Evolutionary conservation across 1,140 invertebrate genomes (phyloP), one percentile per base, ranked within the genome.

Genomic region (Kradibia gibbosae): DNA sequence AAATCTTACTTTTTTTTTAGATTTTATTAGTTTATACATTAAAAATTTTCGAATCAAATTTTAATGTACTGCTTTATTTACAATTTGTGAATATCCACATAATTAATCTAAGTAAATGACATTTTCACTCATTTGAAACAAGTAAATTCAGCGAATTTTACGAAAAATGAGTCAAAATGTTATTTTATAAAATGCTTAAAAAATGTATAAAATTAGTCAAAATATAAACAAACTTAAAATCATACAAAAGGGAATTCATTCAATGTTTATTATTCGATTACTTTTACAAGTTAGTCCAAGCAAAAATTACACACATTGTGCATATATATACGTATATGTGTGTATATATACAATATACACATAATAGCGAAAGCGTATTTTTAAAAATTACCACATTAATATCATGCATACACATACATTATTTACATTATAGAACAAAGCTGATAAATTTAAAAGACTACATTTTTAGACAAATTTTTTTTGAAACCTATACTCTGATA

Each of bases 381-480:
- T 17, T 7, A 76, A 34, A 42, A 15, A 74, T 42, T 22, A 39
- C 76, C 36, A 31, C 25, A 70, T 74, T 50, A 65, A 74, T 31
- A 17, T 60, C 39, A 28, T 62, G 15, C 67, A 42, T 80, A 60
- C 53, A 73, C 70, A 80, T 53, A 67, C 45, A 67, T 78, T 67
- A 34, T 15, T 39, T 76, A 67, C 31, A 65, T 45, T 3, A 45
- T 48, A 70, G 25, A 7, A 28, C 25, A 57, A 75, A 42, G 60
- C 22, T 15, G 2, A 62, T 76, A 42, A 62, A 48, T 62, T 3
- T 76, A 76, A 71, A 71, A 48, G 15, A 53, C n/a, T 50, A 72
- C 42, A 48, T 45, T 50, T 72, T 31, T 31, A 55, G 10, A 57
- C 36, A 39, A 15, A n/a, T 22, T 67, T 67, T 67, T n/a, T 48